Percentiles rank a stretch among this genome's conserved stretches.
Conservation (phyloP, 2,797 vertebrate genomes). For the Poecilia velifera region DNA sequence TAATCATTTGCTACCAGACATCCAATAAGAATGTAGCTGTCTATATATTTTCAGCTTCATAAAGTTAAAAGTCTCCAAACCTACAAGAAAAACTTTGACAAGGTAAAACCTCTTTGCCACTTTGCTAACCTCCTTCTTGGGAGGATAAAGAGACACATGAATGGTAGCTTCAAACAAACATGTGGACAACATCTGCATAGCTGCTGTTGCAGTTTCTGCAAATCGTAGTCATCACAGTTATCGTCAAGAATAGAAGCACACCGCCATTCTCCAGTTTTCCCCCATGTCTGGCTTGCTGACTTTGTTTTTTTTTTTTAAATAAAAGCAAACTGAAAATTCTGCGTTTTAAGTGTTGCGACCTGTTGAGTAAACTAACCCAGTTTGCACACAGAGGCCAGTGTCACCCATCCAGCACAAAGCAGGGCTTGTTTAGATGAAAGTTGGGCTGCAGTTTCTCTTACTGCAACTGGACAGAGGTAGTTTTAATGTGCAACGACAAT, state of each 20-base stretch:
- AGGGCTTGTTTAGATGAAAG: constrained; percentile 2
- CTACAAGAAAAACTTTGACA: neutral
- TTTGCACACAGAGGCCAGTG: neutral
- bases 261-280: neutral
- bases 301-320: neutral
- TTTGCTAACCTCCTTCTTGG: neutral
- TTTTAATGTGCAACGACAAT: neutral
- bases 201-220: neutral
- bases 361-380: neutral
- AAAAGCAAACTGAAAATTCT: neutral
- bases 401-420: constrained; percentile 2
- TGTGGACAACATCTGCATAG: neutral
- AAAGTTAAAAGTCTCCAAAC: neutral
- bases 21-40: neutral
- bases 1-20: neutral
- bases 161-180: constrained; percentile 2
- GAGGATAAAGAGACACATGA: neutral
- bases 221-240: neutral
- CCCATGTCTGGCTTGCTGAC: neutral
- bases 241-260: neutral
- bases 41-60: neutral
- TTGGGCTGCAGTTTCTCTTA: neutral
- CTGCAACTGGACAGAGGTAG: neutral
- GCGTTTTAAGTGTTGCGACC: neutral
- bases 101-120: neutral